phyloP scores from a whole-genome alignment of 2,113 vertebrate genomes.

The Gobiocypris rarus region DNA sequence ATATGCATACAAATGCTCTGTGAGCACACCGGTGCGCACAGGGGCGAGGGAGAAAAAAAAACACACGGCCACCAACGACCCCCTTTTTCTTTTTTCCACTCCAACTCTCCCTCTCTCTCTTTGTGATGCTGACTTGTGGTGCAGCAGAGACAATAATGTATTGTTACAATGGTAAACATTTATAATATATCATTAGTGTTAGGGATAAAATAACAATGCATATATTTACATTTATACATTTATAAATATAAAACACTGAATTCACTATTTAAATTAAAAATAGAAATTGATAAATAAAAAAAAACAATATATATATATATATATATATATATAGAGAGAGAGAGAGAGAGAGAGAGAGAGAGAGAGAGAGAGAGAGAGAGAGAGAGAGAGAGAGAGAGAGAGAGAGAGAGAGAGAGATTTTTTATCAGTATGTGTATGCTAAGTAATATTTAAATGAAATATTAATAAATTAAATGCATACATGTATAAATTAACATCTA shows the following conservation, averaged over 20 bases:
- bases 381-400: no score
- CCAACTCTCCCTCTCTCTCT: neutral
- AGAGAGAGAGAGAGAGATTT: no score
- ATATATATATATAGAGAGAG: no score
- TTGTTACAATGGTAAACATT: neutral
- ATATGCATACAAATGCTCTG: constrained; percentile 56
- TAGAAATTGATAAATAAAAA: neutral
- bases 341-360: no score
- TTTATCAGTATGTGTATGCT: neutral
- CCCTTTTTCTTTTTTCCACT: neutral
- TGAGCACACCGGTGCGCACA: neutral
- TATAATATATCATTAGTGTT: neutral
- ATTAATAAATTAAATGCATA: neutral
- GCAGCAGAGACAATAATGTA: neutral
- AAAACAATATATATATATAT: neutral
- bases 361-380: no score
- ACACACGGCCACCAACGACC: constrained; percentile 22
- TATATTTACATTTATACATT: neutral
- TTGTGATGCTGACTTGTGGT: neutral
- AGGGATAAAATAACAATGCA: neutral
- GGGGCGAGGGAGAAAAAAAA: neutral
- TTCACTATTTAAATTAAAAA: neutral
- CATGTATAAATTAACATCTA: neutral
- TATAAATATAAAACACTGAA: neutral
- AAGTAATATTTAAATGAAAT: neutral